These are phyloP conservation scores for Casuarius casuarius DNA, from an alignment of 2,113 vertebrate species.

Conservation along the genomic window DNA sequence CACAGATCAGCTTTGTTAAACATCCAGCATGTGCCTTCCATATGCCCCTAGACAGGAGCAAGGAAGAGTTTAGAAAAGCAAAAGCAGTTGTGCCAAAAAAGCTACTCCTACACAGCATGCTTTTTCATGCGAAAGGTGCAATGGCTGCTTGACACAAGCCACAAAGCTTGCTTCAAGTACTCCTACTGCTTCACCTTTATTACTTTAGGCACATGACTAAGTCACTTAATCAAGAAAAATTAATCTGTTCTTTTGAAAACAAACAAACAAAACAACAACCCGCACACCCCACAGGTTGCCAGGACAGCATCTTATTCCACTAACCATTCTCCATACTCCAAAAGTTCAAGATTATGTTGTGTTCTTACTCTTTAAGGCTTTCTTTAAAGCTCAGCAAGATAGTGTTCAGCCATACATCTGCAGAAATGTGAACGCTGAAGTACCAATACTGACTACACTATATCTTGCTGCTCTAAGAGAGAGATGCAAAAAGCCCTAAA, in stretches of 20 bases:
- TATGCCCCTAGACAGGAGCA: background rate
- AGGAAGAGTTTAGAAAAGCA: background rate
- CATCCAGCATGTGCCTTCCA: background rate
- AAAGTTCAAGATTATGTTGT: background rate
- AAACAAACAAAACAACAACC: background rate
- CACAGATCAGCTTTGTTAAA: background rate
- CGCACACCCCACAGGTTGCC: background rate
- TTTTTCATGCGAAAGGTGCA: background rate
- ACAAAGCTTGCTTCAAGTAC: background rate
- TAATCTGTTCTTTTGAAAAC: background rate
- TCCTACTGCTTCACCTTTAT: background rate
- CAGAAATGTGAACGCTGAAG: background rate
- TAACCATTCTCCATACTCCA: background rate
- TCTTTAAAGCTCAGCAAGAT: background rate
- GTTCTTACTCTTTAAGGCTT: background rate
- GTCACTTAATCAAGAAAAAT: background rate
- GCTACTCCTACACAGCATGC: background rate
- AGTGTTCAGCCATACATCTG: background rate
- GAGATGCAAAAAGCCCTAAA: background rate
- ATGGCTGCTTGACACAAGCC: background rate
- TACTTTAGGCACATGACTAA: background rate
- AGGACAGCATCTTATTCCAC: background rate
- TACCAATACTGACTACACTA: background rate
- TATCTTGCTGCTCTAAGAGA: background rate
- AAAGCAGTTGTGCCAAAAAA: background rate